Conservation (phyloP, 2,888 invertebrate genomes). For the Nemurella pictetii region DNA sequence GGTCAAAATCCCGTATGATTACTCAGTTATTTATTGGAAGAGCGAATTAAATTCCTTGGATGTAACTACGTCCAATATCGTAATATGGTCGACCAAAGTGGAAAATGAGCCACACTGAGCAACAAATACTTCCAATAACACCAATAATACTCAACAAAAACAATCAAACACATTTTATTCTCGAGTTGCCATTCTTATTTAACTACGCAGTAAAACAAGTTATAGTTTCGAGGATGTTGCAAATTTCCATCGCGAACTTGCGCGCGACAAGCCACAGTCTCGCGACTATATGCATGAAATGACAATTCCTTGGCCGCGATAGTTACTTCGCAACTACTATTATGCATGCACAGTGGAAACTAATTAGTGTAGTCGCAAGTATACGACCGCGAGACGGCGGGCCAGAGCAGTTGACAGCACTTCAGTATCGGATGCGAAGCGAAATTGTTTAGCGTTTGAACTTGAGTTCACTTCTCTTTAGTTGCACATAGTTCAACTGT, state of each 20-base stretch:
- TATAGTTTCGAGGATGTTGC: too few species aligned
- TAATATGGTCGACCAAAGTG: too few species aligned
- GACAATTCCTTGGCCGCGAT: neutral
- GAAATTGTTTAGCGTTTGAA: neutral
- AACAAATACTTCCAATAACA: too few species aligned
- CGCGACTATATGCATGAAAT: neutral
- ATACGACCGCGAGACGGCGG: neutral
- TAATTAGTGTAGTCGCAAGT: neutral
- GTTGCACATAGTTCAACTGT: neutral
- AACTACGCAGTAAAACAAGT: too few species aligned
- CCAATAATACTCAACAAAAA: too few species aligned
- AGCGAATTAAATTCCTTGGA: too few species aligned
- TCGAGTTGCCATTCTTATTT: too few species aligned
- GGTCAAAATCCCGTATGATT: too few species aligned
- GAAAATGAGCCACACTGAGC: too few species aligned
- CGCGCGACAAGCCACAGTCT: neutral
- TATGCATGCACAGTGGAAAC: neutral
- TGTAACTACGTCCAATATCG: too few species aligned
- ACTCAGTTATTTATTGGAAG: too few species aligned
- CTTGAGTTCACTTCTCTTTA: neutral
- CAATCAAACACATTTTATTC: too few species aligned
- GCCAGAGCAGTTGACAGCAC: neutral
- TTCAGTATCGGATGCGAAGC: neutral
- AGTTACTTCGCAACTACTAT: neutral
- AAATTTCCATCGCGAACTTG: neutral